Evolutionary conservation across 1,140 invertebrate species (phyloP).

Genomic region (Magallana angulata): DNA sequence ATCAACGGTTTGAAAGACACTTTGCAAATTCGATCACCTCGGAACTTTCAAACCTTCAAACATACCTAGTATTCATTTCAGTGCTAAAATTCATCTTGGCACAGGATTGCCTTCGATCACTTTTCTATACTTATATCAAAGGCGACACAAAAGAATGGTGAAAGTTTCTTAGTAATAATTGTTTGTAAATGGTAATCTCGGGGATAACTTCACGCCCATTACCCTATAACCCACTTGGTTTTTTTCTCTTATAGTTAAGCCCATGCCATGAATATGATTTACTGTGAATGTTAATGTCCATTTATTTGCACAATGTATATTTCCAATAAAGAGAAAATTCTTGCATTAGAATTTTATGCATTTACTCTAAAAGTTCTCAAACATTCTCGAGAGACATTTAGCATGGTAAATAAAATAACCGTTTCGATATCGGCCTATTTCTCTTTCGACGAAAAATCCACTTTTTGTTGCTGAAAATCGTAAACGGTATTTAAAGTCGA

Average conservation of each 20-base stretch:
- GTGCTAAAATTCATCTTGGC: neutral
- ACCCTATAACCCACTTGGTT: too few relatives aligned
- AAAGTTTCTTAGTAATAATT: neutral
- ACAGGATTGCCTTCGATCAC: neutral
- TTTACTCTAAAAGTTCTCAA: neutral
- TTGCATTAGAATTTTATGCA: too few relatives aligned
- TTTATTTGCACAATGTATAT: too few relatives aligned
- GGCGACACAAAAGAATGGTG: neutral
- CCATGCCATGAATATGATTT: too few relatives aligned
- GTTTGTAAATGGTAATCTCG: too few relatives aligned
- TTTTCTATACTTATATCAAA: neutral
- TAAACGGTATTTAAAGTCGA: too few relatives aligned
- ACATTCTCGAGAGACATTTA: neutral
- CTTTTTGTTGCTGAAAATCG: neutral
- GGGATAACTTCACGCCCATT: too few relatives aligned
- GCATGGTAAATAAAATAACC: neutral
- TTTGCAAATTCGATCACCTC: neutral
- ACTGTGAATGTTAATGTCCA: too few relatives aligned
- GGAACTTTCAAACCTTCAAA: neutral
- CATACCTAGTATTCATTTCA: neutral
- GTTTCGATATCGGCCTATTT: neutral
- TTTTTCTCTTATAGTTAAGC: too few relatives aligned
- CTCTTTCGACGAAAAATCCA: neutral
- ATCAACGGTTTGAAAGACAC: conserved; percentile 3
- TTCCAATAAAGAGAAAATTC: too few relatives aligned